A percentile compares a stretch with the other conserved stretches of the same genome.
phyloP scores from a whole-genome alignment of 2,113 vertebrate species.

The Herpetotheres cachinnans region DNA sequence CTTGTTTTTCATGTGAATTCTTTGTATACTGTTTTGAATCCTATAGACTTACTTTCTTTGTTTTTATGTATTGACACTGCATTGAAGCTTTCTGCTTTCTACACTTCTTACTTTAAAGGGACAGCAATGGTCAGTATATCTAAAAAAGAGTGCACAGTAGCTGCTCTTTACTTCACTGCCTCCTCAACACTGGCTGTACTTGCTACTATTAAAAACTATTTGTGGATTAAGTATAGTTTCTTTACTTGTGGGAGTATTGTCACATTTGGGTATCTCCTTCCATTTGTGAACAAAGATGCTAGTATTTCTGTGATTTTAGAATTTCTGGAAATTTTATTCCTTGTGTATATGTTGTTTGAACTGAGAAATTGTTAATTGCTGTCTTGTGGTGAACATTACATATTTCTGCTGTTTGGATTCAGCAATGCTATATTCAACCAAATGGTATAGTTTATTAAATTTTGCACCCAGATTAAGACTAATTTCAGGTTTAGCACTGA shows the following conservation, averaged over 20 bases:
- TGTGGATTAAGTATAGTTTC: neutral
- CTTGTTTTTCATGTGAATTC: neutral
- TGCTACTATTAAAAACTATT: neutral
- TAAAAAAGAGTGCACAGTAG: neutral
- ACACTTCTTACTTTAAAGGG: neutral
- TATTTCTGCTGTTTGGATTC: neutral
- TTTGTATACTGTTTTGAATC: neutral
- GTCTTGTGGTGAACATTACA: neutral
- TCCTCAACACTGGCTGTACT: neutral
- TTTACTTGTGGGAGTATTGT: neutral
- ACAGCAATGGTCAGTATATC: neutral
- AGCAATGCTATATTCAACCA: neutral
- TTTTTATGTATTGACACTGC: neutral
- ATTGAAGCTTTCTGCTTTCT: neutral
- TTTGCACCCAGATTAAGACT: neutral
- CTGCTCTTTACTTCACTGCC: neutral
- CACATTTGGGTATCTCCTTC: neutral
- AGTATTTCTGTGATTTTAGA: neutral
- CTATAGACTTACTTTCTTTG: neutral
- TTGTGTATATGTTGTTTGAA: neutral
- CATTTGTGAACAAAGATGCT: neutral
- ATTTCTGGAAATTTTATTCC: neutral
- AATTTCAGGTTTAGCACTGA: neutral
- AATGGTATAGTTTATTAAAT: neutral
- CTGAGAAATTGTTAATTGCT: neutral